phyloP scores from a whole-genome alignment of 1,140 invertebrate genomes.

The Drosophila repleta region DNA sequence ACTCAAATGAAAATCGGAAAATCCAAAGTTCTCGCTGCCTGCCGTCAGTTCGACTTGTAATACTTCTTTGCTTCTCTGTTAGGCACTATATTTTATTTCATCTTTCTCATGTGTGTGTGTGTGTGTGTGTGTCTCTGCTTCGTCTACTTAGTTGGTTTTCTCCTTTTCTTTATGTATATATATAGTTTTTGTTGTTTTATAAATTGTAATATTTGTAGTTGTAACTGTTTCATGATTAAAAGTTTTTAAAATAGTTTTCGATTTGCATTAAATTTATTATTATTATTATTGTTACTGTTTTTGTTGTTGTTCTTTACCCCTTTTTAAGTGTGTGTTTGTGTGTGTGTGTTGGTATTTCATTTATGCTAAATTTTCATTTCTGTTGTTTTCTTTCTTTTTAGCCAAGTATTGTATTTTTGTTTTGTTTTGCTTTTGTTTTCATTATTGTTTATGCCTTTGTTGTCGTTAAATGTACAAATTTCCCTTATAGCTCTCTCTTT shows the following conservation, averaged over 20 bases:
- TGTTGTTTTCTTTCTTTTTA: slow-evolving; percentile 3
- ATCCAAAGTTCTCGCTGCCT: slow-evolving; percentile 3
- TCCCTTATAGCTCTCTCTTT: slow-evolving; percentile 15
- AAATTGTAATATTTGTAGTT: slow-evolving; percentile 24
- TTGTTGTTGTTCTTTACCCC: slow-evolving; percentile 15
- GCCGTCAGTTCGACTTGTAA: slow-evolving; percentile 23
- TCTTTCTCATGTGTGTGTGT: slow-evolving; percentile 16
- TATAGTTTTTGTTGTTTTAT: slow-evolving; percentile 8
- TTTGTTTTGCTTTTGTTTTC: slow-evolving; percentile 45
- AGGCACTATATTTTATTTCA: slow-evolving; percentile 69
- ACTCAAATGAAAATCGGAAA: too few relatives aligned
- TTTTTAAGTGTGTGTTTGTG: slow-evolving; percentile 18
- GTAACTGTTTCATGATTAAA: slow-evolving; percentile 33
- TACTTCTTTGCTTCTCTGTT: slow-evolving; percentile 71
- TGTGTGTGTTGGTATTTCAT: slow-evolving; percentile 30
- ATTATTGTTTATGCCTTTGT: slow-evolving; percentile 48
- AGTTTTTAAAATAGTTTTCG: slow-evolving; percentile 40
- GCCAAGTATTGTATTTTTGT: slow-evolving; percentile 37
- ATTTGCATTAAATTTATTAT: slow-evolving; percentile 36
- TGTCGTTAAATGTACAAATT: slow-evolving; percentile 57
- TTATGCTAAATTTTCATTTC: slow-evolving; percentile 29
- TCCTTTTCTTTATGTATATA: neutral
- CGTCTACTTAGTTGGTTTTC: slow-evolving; percentile 1
- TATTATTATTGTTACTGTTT: slow-evolving; percentile 52
- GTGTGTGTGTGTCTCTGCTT: neutral